Evolutionary conservation across 2,797 vertebrate species (phyloP).

Genomic region (Varecia variegata): DNA sequence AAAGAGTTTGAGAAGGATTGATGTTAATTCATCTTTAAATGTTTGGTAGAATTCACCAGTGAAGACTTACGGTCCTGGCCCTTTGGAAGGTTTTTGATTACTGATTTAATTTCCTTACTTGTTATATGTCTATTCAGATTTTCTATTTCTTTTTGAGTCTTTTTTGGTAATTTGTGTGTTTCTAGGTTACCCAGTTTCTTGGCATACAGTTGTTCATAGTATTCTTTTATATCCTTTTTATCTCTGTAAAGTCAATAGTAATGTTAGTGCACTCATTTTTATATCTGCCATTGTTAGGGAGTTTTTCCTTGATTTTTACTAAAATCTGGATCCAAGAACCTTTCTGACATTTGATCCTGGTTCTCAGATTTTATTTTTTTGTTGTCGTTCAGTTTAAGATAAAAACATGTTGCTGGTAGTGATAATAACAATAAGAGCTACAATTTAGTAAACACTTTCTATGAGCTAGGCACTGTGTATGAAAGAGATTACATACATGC

Average conservation of each 20-base stretch:
- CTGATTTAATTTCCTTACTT: not conserved
- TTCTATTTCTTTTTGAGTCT: not conserved
- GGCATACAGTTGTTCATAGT: not conserved
- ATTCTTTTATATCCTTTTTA: not conserved
- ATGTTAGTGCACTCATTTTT: not conserved
- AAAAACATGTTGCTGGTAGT: not conserved
- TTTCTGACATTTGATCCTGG: not conserved
- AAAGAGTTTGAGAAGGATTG: not conserved
- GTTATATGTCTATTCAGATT: not conserved
- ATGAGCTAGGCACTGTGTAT: not conserved
- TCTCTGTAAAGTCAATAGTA: not conserved
- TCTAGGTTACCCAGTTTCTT: not conserved
- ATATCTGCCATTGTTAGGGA: not conserved
- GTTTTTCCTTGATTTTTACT: not conserved
- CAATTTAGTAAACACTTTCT: not conserved
- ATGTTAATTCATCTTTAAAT: not conserved
- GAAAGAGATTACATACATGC: not conserved
- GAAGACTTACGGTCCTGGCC: not conserved
- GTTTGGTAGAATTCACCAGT: not conserved
- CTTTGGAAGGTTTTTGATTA: not conserved
- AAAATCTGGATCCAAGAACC: not conserved
- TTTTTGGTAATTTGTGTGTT: constrained; percentile 6
- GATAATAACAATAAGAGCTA: not conserved
- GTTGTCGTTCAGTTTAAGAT: not conserved
- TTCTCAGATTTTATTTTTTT: not conserved